Percentiles rank a stretch among this genome's conserved stretches.
phyloP scores from a whole-genome alignment of 1,140 invertebrate genomes.

The Riptortus pedestris region DNA sequence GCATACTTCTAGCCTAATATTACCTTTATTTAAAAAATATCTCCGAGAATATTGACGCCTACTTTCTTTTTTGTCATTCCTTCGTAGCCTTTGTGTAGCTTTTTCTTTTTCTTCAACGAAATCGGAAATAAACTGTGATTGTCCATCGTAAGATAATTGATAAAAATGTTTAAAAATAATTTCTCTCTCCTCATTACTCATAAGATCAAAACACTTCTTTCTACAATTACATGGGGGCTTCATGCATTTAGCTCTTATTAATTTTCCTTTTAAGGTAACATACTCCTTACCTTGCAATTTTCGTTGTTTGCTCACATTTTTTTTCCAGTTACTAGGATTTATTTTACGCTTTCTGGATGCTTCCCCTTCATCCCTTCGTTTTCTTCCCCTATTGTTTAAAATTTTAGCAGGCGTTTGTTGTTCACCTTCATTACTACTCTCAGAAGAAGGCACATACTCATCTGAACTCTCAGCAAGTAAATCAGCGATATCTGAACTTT shows the following conservation, averaged over 20 bases:
- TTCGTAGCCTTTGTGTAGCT: neutral
- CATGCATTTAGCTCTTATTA: neutral
- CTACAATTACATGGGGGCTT: neutral
- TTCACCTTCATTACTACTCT: too few relatives aligned
- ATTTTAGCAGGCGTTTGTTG: too few relatives aligned
- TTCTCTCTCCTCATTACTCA: neutral
- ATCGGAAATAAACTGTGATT: neutral
- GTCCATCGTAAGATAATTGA: neutral
- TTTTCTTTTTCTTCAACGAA: too few relatives aligned
- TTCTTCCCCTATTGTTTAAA: too few relatives aligned
- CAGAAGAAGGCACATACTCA: too few relatives aligned
- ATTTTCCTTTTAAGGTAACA: neutral
- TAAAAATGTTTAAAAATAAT: neutral
- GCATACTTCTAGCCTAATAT: neutral
- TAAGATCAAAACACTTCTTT: neutral
- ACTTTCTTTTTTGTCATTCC: neutral
- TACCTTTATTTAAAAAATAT: too few relatives aligned
- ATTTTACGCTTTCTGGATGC: too few relatives aligned
- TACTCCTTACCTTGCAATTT: neutral
- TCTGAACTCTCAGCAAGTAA: too few relatives aligned
- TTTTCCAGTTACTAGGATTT: too few relatives aligned
- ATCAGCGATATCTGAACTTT: too few relatives aligned
- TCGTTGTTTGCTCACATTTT: neutral
- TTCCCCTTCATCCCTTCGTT: too few relatives aligned
- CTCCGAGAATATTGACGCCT: neutral